Conservation (phyloP, 2,113 vertebrate species). For the Oenanthe melanoleuca region DNA sequence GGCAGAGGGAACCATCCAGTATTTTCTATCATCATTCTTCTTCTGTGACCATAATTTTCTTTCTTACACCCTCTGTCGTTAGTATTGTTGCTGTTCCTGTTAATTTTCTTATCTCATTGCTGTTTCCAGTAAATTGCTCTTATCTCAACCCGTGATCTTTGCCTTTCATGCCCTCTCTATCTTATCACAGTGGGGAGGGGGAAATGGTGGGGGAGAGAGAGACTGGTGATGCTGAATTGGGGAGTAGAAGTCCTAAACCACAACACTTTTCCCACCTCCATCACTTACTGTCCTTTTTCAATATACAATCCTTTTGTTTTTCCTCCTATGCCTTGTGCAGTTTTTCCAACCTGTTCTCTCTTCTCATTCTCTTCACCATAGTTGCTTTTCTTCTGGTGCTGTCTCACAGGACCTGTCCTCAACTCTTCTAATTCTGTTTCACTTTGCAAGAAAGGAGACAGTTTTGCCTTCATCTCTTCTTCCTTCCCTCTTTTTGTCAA, state of each 20-base stretch:
- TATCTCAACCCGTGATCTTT: accelerated
- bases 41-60: neutral
- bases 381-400: neutral
- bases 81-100: neutral
- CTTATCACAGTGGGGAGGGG: neutral
- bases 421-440: neutral
- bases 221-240: neutral
- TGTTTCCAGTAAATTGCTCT: neutral
- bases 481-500: neutral
- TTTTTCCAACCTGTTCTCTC: neutral
- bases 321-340: neutral
- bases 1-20: neutral
- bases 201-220: neutral
- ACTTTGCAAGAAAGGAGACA: neutral
- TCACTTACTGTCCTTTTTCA: neutral
- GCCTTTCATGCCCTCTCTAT: neutral
- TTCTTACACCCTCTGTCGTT: neutral
- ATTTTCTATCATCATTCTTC: neutral
- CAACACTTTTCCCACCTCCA: neutral
- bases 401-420: neutral
- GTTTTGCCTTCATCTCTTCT: neutral
- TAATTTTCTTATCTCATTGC: neutral
- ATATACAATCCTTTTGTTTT: neutral
- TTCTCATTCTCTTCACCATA: neutral
- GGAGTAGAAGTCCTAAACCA: neutral